Conservation (phyloP, 2,888 invertebrate species). For the Lomographa bimaculata region DNA sequence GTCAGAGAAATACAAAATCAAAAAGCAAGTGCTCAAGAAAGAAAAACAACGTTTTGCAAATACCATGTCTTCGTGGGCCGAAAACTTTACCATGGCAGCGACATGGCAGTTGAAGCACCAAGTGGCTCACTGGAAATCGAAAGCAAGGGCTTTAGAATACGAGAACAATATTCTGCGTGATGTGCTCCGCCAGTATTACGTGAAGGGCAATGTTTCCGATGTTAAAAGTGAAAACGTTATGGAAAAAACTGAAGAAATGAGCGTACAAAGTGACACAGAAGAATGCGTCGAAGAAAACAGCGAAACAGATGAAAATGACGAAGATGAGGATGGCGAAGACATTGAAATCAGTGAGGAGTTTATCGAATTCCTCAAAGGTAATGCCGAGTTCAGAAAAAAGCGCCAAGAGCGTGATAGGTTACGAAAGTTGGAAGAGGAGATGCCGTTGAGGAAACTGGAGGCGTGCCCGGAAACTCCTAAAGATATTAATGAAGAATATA, state of each 20-base stretch:
- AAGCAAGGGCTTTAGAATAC: constrained; percentile 80
- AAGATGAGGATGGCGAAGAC: constrained; percentile 33
- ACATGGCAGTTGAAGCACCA: constrained; percentile 83
- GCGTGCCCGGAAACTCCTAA: constrained; percentile 43
- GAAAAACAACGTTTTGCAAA: constrained; percentile 37
- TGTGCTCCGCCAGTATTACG: constrained; percentile 64
- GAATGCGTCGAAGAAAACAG: constrained; percentile 9
- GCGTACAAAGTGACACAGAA: constrained; percentile 6
- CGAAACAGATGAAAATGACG: constrained; percentile 37
- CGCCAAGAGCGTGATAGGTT: constrained; percentile 42
- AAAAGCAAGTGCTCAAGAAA: constrained; percentile 38
- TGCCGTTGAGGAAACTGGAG: constrained; percentile 30
- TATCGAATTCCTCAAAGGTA: constrained; percentile 84
- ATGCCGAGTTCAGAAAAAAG: constrained; percentile 80
- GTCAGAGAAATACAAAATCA: constrained; percentile 48
- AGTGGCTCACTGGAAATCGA: constrained; percentile 85
- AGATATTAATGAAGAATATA: constrained; percentile 62
- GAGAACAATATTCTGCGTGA: constrained; percentile 83
- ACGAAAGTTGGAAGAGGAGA: constrained; percentile 41
- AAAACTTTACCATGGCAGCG: constrained; percentile 61
- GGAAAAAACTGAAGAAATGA: constrained; percentile 1
- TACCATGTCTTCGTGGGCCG: constrained; percentile 70
- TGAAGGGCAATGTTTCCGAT: constrained; percentile 22
- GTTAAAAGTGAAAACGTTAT: no score
- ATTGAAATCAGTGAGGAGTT: constrained; percentile 86